Percentiles rank a stretch among this genome's conserved stretches.
phyloP scores from a whole-genome alignment of 2,113 vertebrate genomes.

The Choloepus hoffmanni region DNA sequence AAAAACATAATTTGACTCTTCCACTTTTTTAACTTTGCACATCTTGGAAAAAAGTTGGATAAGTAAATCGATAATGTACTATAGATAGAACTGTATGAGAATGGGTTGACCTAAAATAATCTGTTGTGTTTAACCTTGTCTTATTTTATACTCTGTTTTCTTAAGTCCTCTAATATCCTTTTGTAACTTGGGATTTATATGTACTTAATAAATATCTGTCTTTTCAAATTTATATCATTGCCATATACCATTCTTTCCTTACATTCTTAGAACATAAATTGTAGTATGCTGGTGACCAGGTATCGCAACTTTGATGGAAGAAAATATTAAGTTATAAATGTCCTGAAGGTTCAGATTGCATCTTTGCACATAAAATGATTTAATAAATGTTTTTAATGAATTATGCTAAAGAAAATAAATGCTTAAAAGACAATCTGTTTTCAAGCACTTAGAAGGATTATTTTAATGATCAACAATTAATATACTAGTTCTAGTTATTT shows the following conservation, averaged over 20 bases:
- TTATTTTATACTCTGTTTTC: not conserved
- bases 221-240: conserved; percentile 53
- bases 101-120: not conserved
- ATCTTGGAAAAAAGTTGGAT: not conserved
- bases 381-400: conserved; percentile 57
- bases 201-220: conserved; percentile 67
- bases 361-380: conserved; percentile 30
- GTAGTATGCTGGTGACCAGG: not conserved
- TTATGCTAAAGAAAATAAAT: conserved; percentile 34
- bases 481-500: conserved; percentile 24
- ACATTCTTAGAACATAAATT: not conserved
- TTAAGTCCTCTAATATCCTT: not conserved
- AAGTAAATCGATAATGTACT: conserved; percentile 44
- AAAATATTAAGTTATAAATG: conserved; percentile 37
- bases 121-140: not conserved
- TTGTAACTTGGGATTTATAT: conserved; percentile 20
- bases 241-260: conserved; percentile 35
- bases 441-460: conserved; percentile 28
- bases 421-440: conserved; percentile 19
- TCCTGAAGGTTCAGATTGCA: not conserved
- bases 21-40: conserved; percentile 35
- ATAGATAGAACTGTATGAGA: not conserved
- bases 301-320: not conserved
- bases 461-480: conserved; percentile 41
- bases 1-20: conserved; percentile 17